phyloP scores from a whole-genome alignment of 2,113 vertebrate species.

The Mobula hypostoma region DNA sequence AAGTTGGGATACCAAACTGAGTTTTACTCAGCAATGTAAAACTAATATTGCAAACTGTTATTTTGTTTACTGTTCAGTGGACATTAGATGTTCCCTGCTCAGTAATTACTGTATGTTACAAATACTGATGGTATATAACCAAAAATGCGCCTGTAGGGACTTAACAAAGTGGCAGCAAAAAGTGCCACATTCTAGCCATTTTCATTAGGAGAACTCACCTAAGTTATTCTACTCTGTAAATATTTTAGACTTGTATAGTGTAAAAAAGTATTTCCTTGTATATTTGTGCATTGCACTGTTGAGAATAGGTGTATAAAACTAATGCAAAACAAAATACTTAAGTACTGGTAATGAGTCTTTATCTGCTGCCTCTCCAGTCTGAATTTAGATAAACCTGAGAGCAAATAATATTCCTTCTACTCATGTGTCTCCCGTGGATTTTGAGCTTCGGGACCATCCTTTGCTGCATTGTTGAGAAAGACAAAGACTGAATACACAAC shows the following conservation, averaged over 20 bases:
- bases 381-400: slow-evolving; percentile 48
- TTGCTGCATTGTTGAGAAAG: slow-evolving; percentile 44
- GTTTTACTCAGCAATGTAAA: slow-evolving; percentile 71
- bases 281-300: slow-evolving; percentile 94
- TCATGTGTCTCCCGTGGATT: slow-evolving; percentile 47
- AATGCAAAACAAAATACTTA: slow-evolving; percentile 52
- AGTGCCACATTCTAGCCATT: slow-evolving; percentile 75
- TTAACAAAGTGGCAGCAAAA: slow-evolving; percentile 51
- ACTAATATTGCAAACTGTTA: slow-evolving; percentile 88
- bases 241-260: slow-evolving; percentile 97
- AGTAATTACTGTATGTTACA: slow-evolving; percentile 66
- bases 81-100: slow-evolving; percentile 67
- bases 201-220: slow-evolving; percentile 75
- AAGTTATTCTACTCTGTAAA: slow-evolving; percentile 99
- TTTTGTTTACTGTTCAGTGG: slow-evolving; percentile 73
- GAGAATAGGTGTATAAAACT: slow-evolving; percentile 65
- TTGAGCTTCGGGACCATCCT: slow-evolving; percentile 42
- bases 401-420: slow-evolving; percentile 45
- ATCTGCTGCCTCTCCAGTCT: slow-evolving; percentile 47
- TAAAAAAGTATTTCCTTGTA: slow-evolving; percentile 92
- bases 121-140: slow-evolving; percentile 87
- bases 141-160: slow-evolving; percentile 96
- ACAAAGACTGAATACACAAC: slow-evolving; percentile 44
- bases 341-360: slow-evolving; percentile 37
- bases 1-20: slow-evolving; percentile 82